These are phyloP conservation scores for Mythimna lalbum DNA, from an alignment of 2,888 invertebrate genomes.

Conservation along the genomic window DNA sequence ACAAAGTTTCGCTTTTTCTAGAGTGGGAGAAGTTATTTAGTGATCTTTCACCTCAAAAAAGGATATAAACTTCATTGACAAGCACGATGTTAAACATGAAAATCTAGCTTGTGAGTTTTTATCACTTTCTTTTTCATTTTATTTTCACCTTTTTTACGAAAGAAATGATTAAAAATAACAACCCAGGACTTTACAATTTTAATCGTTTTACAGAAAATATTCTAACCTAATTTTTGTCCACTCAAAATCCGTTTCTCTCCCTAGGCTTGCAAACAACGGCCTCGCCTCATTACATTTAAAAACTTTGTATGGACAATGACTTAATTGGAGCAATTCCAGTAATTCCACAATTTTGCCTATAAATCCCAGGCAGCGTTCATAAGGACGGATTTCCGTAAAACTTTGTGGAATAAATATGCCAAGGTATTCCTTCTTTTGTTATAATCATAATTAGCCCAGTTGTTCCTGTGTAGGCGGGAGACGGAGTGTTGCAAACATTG, in stretches of 20 bases:
- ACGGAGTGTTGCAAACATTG: neutral
- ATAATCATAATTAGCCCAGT: constrained; percentile 36
- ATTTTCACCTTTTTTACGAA: neutral
- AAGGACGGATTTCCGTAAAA: constrained; percentile 59
- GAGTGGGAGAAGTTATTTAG: too few species aligned
- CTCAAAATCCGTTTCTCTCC: constrained; percentile 7
- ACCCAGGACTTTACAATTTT: too few species aligned
- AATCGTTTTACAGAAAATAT: neutral
- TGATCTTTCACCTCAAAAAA: too few species aligned
- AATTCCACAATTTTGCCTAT: constrained; percentile 60
- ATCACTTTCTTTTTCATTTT: too few species aligned
- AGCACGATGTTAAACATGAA: neutral
- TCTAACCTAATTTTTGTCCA: constrained; percentile 3
- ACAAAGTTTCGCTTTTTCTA: too few species aligned
- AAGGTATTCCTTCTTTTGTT: constrained; percentile 40
- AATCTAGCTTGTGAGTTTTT: too few species aligned
- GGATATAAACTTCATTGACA: too few species aligned
- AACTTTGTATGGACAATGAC: constrained; percentile 57
- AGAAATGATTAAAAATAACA: neutral
- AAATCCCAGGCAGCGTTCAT: constrained; percentile 58
- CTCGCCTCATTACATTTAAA: constrained; percentile 42
- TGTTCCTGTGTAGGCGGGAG: constrained; percentile 10
- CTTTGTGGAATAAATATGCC: constrained; percentile 64
- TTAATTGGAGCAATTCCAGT: constrained; percentile 59
- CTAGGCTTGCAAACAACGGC: constrained; percentile 42